Evolutionary conservation across 2,888 invertebrate genomes (phyloP), one percentile per base, ranked within the genome.

Genomic region (Blera fallax): DNA sequence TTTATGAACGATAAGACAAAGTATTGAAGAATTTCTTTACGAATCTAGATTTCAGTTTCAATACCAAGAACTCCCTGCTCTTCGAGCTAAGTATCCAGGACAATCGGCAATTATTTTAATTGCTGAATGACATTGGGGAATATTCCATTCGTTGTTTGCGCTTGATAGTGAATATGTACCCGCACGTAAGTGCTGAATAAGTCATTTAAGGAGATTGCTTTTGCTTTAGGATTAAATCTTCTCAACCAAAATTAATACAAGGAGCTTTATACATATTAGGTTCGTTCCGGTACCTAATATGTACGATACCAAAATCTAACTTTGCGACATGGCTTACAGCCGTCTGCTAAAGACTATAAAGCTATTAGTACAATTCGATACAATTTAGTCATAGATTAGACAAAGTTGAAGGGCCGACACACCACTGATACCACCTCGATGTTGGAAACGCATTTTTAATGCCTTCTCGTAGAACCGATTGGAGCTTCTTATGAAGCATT

Each of bases 91-190:
- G 32, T 32, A 56, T 18, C 32, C 24, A 56, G n/a, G 32, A 32
- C 54, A 29, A 54, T 54, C 34, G n/a, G 45, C 48, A 64, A 16
- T 64, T 64, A 65, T 34, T 65, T 65, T 34, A 18, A 65, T 65
- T 65, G 34, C 65, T 50, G 14, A 18, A 24, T 34, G 50, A 65
- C 32, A 65, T 21, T 50, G 32, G n/a, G 6, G 21, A 62, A 50
- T 65, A 50, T 21, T 34, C 14, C 14, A 18, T 65, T 34, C 16
- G 3, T 34, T 34, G 65, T 48, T 64, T 48, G 48, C 7, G 14
- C 7, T 64, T 14, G 34, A 32, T 18, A 40, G 5, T 40, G 40
- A 4, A 40, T 14, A 40, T 24, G n/a, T n/a, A n/a, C n/a, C n/a
- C n/a, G n/a, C n/a, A n/a, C n/a, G n/a, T n/a, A n/a, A n/a, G 58